phyloP scores from a whole-genome alignment of 92 coral and sea anemone species.

The Galaxea fascicularis region DNA sequence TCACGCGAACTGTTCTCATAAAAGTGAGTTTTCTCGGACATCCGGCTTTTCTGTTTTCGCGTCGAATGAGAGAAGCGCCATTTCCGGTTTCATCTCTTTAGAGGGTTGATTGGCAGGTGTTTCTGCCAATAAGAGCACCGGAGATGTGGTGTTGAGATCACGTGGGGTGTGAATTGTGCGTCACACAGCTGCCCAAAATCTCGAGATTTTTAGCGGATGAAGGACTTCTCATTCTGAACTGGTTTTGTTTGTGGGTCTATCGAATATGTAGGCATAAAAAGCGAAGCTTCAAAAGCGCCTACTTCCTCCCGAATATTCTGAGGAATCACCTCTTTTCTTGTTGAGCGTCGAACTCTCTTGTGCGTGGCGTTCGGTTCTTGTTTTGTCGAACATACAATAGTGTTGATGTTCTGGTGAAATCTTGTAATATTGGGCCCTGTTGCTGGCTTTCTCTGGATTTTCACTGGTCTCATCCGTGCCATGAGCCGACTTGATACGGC shows the following conservation, averaged over 20 bases:
- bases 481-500: conserved; percentile 70
- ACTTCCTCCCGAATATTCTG: conserved; percentile 66
- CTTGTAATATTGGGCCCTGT: conserved; percentile 69
- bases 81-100: conserved; percentile 61
- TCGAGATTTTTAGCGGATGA: conserved; percentile 77
- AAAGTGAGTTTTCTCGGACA: conserved; percentile 33
- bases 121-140: conserved; percentile 65
- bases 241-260: conserved; percentile 58
- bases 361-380: conserved; percentile 46
- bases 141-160: conserved; percentile 63
- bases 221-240: conserved; percentile 64
- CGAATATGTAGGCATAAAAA: conserved; percentile 78
- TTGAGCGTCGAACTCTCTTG: conserved; percentile 19
- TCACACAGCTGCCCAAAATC: conserved; percentile 90
- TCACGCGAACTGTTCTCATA: conserved; percentile 5
- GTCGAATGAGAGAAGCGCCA: conserved; percentile 57
- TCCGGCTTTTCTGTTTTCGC: conserved; percentile 47
- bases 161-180: conserved; percentile 88
- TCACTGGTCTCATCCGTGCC: conserved; percentile 25
- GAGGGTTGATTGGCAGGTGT: conserved; percentile 76
- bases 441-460: conserved; percentile 39
- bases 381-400: conserved; percentile 54
- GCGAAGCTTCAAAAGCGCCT: conserved; percentile 50
- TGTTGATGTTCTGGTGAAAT: conserved; percentile 71
- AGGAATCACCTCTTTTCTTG: conserved; percentile 48